Base-by-base conservation (phyloP, 2,797 vertebrate species). In the Neosilurus mollespiculum region DNA sequence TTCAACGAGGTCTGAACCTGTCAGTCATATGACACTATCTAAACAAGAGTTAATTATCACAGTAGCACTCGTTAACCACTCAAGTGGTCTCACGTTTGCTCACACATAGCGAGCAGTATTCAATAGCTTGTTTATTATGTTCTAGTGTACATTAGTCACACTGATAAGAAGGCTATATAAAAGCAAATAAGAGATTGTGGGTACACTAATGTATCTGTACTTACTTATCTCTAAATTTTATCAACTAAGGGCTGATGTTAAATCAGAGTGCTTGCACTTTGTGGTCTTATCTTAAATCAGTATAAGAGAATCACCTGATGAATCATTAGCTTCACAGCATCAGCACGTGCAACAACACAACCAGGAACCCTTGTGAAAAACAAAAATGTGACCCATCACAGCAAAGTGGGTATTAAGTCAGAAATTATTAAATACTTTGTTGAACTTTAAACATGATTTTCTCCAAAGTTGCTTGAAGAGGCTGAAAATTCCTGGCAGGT, bases 1-100 rank as follows among this genome's bases (percentile, higher is more conserved):
- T 99, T 99, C 90, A 99, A 97, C 22, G 98, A 99, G 93, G 98
- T 99, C 0, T 85, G 80, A 62, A 53, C 20, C 14, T 20, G 9
- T 65, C 26, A 30, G 10, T 67, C 78, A 24, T 3, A 12, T 20
- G 15, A 16, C 22, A n/a, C 8, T 59, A 7, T 43, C 30, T 37
- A 16, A 54, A 22, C n/a, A n/a, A 61, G 51, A 12, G n/a, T 22
- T 73, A 16, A 54, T 56, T 53, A 16, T n/a, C n/a, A 34, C 58
- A 70, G 15, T 37, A 49, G 4, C 37, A 61, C 10, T 59, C 51
- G 73, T 24, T 49, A 61, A n/a, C 54, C 24, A 71, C 53, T 62
- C 26, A n/a, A 61, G 14, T 15, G 24, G 72, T 70, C 8, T 59
- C 26, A 37, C 26, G 8, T 76, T 76, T 61, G 54, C 56, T 59